Conservation (phyloP, 2,888 invertebrate species). For the Biston betularia region DNA sequence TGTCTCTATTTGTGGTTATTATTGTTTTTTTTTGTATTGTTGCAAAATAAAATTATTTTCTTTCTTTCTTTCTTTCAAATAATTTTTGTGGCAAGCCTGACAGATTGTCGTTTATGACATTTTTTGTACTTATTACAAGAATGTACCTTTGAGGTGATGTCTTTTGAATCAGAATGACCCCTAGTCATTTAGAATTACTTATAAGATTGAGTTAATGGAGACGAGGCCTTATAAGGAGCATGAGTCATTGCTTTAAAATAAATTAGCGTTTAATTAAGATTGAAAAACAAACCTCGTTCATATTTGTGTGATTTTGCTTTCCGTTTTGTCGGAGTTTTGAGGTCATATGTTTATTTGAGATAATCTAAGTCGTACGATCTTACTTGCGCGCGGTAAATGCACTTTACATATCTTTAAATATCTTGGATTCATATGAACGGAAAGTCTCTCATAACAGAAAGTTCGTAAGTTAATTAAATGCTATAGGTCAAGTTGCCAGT, state of each 20-base stretch:
- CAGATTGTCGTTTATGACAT: background rate
- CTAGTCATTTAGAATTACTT: slow-evolving; percentile 7
- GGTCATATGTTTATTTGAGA: background rate
- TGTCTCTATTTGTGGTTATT: no score
- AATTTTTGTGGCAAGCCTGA: background rate
- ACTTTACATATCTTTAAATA: no score
- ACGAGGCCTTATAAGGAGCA: slow-evolving; percentile 7
- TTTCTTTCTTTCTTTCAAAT: no score
- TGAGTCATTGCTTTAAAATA: slow-evolving; percentile 15
- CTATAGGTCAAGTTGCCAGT: no score
- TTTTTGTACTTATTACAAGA: background rate
- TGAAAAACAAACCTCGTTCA: slow-evolving; percentile 11
- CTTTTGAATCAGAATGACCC: slow-evolving; percentile 1
- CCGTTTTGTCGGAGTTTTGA: slow-evolving; percentile 1
- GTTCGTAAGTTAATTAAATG: no score
- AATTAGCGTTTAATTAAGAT: slow-evolving; percentile 8
- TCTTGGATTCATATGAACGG: no score
- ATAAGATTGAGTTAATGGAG: slow-evolving; percentile 5
- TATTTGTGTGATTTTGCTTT: slow-evolving; percentile 10
- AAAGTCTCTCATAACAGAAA: no score
- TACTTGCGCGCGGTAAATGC: no score
- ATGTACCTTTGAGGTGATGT: background rate
- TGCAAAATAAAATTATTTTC: no score
- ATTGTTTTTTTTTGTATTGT: no score
- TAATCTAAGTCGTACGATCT: no score